phyloP scores from a whole-genome alignment of 2,113 vertebrate genomes.

The Hyaena hyaena region DNA sequence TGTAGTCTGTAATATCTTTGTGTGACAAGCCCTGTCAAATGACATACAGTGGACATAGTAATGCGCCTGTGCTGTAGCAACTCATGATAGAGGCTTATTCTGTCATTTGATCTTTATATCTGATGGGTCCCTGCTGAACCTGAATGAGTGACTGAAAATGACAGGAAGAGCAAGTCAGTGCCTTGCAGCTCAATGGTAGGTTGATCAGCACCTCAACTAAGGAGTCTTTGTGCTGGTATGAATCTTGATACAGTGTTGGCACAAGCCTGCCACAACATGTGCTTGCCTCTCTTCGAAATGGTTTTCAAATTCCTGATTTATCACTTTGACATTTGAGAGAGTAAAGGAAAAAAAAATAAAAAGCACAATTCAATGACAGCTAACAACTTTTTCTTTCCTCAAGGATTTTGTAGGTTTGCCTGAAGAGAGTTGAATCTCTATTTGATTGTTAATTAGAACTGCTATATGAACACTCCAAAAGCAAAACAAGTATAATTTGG shows the following conservation, averaged over 20 bases:
- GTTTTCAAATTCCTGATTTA: slow-evolving; percentile 58
- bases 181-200: background rate
- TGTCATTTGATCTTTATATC: slow-evolving; percentile 45
- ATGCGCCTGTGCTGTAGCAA: background rate
- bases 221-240: background rate
- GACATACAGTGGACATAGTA: background rate
- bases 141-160: background rate
- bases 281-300: background rate
- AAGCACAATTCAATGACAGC: slow-evolving; percentile 35
- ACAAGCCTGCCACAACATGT: background rate
- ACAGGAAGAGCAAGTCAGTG: background rate
- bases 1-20: background rate
- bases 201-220: background rate
- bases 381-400: background rate
- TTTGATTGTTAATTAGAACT: slow-evolving; percentile 52
- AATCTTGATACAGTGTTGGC: background rate
- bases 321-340: slow-evolving; percentile 53
- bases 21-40: slow-evolving; percentile 39
- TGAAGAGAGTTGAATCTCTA: background rate
- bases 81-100: background rate
- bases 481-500: slow-evolving; percentile 46
- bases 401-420: background rate
- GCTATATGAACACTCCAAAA: background rate
- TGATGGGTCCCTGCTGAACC: slow-evolving; percentile 16
- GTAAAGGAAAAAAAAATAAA: background rate